Evolutionary conservation across 2,888 invertebrate species (phyloP).

Genomic region (Dicycla oo): DNA sequence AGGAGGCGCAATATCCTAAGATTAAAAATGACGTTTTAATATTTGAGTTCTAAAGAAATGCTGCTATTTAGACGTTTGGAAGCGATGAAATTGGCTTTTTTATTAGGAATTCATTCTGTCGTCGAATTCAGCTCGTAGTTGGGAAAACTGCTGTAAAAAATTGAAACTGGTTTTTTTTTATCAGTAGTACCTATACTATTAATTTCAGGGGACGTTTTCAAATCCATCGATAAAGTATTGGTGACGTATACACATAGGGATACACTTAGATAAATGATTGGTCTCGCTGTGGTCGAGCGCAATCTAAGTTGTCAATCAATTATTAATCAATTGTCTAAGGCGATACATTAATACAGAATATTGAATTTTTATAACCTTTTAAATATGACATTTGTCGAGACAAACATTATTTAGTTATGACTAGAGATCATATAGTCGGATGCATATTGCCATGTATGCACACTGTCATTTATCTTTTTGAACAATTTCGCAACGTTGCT

Average conservation of each 20-base stretch:
- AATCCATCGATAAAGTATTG: not conserved
- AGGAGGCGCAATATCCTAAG: slow-evolving; percentile 65
- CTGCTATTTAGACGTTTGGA: slow-evolving; percentile 6
- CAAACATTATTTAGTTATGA: not conserved
- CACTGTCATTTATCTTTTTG: not conserved
- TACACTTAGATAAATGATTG: too few relatives aligned
- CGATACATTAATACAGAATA: too few relatives aligned
- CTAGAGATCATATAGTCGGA: too few relatives aligned
- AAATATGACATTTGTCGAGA: not conserved
- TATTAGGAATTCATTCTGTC: not conserved
- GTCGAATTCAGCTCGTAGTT: not conserved
- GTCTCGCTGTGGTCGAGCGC: too few relatives aligned
- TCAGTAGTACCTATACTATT: too few relatives aligned
- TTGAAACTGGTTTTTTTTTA: not conserved
- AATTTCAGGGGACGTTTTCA: not conserved
- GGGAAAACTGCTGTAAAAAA: not conserved
- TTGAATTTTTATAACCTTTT: not conserved
- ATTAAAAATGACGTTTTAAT: slow-evolving; percentile 62
- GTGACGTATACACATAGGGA: not conserved
- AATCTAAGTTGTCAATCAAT: too few relatives aligned
- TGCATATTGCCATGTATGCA: not conserved
- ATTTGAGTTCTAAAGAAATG: slow-evolving; percentile 37
- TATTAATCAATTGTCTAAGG: too few relatives aligned
- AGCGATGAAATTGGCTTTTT: slow-evolving; percentile 11
- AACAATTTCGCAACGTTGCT: not conserved